Base-by-base conservation (phyloP, 2,888 invertebrate genomes). In the Halocaridina rubra region DNA sequence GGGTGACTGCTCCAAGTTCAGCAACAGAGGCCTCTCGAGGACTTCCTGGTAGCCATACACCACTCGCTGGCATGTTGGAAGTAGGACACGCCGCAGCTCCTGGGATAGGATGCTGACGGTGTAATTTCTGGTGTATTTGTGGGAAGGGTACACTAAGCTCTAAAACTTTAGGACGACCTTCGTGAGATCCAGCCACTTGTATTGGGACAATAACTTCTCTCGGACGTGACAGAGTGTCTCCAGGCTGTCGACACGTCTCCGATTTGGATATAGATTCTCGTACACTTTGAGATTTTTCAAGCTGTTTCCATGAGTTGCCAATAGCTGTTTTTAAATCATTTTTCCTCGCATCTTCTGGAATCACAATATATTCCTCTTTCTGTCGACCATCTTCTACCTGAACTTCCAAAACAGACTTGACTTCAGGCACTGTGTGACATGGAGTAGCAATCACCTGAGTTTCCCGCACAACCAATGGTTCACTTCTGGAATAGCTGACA, bases 391-490 rank as follows among this genome's bases (percentile, higher is more conserved):
- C 75, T 67, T 81, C 71, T 24, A 81, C 7, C 29, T 81, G 75
- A 24, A 81, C 75, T 46, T 81, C 81, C 13, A 81, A 39, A 30
- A 76, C 67, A 22, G 81, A 81, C 19, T 67, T 59, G 19, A 81
- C 77, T 39, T 82, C 82, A 32, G 69, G 71, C 5, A 29, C 24
- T 32, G 22, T n/a, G 57, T 82, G 19, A 59, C 80, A 85, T 19
- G 86, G 86, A 16, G 80, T 86, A 22, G 86, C 86, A 59, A 74
- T 74, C 16, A 84, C 84, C 16, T 76, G 76, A 27, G 86, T 86
- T 67, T 86, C 86, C 4, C 84, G 59, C 13, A 86, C 81, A 33
- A 86, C 69, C 77, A 86, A n/a, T 7, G 86, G 86, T 32, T 84
- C 84, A 29, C 82, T 74, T 3, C 82, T 76, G 10, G 84, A 76